Base-by-base conservation (phyloP, 2,113 vertebrate species). In the Panurus biarmicus region DNA sequence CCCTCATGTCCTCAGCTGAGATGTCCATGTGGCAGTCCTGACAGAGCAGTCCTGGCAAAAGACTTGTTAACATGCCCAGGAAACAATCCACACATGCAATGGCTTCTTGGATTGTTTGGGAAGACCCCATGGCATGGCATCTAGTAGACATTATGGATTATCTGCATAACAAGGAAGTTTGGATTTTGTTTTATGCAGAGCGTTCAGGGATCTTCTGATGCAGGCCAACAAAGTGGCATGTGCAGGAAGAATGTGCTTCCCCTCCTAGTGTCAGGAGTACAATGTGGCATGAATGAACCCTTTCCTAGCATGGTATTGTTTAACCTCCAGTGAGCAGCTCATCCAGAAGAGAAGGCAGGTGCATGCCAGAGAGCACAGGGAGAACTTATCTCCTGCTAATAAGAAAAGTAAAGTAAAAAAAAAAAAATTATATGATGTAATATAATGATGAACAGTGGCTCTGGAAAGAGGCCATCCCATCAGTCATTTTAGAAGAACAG, bases 161-260 rank as follows among this genome's bases (percentile, higher is more conserved):
- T 89, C 77, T 75, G 74, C 87, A 82, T 96, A 81, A 89, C 87
- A 77, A 70, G 80, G 51, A 95, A 76, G 76, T 83, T 60, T 89
- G 84, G 61, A 73, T 80, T 90, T 86, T 87, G 60, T 42, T 91
- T 95, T 89, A 93, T 45, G 64, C 76, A 73, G 33, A 80, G 84
- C 65, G 72, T 78, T 40, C 89, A 65, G 25, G 44, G 53, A 69
- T 89, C 40, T 71, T 70, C 76, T 94, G 65, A 47, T 81, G 62
- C 44, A 89, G 87, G 54, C 48, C 89, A 93, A 28, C 56, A 28
- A 54, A 91, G 19, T 25, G 65, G 87, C 48, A 87, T 77, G 66
- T n/a, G 60, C 61, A 74, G 48, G 58, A 80, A 91, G 85, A 95
- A 94, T 75, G 61, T 18, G 65, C 71, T 60, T 93, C 89, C 40